These are phyloP conservation scores for Bursaphelenchus mucronatus DNA, from an alignment of 1,140 invertebrate species.

Conservation along the genomic window DNA sequence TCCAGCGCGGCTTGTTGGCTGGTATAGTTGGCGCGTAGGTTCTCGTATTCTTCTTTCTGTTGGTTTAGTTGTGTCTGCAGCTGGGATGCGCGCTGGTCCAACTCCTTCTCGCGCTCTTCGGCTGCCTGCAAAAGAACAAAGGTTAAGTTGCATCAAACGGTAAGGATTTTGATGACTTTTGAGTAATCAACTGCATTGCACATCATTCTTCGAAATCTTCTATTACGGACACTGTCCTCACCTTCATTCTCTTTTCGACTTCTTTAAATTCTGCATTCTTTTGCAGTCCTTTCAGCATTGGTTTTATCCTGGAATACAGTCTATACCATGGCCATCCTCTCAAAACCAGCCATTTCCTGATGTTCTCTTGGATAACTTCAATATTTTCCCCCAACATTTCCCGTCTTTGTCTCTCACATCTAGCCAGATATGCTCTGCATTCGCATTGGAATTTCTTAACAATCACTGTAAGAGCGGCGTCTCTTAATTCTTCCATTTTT, in stretches of 20 bases:
- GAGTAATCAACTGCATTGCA: too few species aligned
- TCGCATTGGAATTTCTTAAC: constrained; percentile 85
- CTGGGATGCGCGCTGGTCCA: too few species aligned
- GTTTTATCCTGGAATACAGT: constrained; percentile 46
- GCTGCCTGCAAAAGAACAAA: too few species aligned
- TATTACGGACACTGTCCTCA: constrained; percentile 56
- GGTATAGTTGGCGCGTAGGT: constrained; percentile 34
- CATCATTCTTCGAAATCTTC: too few species aligned
- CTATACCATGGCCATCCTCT: constrained; percentile 93
- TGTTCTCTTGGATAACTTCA: constrained; percentile 93
- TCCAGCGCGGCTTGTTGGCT: constrained; percentile 31
- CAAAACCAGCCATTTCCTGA: constrained; percentile 92
- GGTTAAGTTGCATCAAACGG: too few species aligned
- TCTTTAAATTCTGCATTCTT: constrained; percentile 96
- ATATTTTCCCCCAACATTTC: constrained; percentile 33
- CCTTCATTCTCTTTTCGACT: constrained; percentile 89
- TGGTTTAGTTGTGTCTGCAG: constrained; percentile 22
- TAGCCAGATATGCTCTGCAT: constrained; percentile 38
- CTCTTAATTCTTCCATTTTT: constrained; percentile 98
- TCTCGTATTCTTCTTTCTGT: constrained; percentile 43
- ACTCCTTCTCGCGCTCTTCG: too few species aligned
- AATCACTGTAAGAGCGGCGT: constrained; percentile 93
- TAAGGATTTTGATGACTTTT: too few species aligned
- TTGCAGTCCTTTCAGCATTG: constrained; percentile 77
- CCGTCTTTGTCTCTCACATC: constrained; percentile 36